Conservation (phyloP, 2,113 vertebrate species). For the Bujurquina vittata region DNA sequence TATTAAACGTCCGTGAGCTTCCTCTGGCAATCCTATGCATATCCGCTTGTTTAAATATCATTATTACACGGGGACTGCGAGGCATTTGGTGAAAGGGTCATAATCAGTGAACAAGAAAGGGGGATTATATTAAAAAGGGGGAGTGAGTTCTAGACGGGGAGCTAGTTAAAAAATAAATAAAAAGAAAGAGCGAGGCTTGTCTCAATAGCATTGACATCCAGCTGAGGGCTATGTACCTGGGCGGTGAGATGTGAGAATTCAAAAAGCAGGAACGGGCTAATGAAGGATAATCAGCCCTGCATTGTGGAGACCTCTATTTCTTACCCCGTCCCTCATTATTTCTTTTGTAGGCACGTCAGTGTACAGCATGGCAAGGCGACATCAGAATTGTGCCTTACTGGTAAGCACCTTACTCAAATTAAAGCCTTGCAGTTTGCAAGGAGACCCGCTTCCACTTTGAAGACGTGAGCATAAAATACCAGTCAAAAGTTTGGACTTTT, state of each 20-base stretch:
- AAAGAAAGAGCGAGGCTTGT: slow-evolving; percentile 10
- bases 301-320: slow-evolving; percentile 52
- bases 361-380: neutral
- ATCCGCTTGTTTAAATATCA: slow-evolving; percentile 73
- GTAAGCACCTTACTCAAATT: neutral
- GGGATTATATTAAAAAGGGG: slow-evolving; percentile 65
- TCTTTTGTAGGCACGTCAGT: slow-evolving; percentile 44
- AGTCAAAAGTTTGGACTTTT: no score
- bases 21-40: slow-evolving; percentile 60
- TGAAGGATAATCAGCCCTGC: slow-evolving; percentile 63
- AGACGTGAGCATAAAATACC: neutral
- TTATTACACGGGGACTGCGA: slow-evolving; percentile 62
- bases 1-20: slow-evolving; percentile 72
- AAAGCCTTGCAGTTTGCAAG: neutral
- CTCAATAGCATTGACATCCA: slow-evolving; percentile 22
- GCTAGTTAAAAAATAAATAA: slow-evolving; percentile 23
- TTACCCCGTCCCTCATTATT: slow-evolving; percentile 54
- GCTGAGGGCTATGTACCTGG: slow-evolving; percentile 41
- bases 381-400: neutral
- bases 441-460: neutral
- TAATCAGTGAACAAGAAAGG: slow-evolving; percentile 72
- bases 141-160: slow-evolving; percentile 24
- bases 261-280: slow-evolving; percentile 54
- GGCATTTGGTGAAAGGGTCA: slow-evolving; percentile 64
- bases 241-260: slow-evolving; percentile 24